Percentiles rank a stretch among this genome's conserved stretches.
phyloP scores from a whole-genome alignment of 1,140 invertebrate species.

The Vanessa tameamea region DNA sequence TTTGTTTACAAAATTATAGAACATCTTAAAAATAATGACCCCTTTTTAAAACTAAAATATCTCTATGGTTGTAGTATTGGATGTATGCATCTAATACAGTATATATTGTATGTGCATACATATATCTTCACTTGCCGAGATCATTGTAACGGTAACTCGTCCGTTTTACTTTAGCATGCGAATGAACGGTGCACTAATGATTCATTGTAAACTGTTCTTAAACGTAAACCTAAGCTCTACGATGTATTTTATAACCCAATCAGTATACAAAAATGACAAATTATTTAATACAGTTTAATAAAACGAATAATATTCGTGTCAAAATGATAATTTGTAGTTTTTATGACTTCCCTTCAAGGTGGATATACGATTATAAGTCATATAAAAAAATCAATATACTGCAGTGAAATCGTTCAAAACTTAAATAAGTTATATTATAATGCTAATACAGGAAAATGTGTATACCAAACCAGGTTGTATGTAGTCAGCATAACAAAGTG shows the following conservation, averaged over 20 bases:
- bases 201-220: conserved; percentile 17
- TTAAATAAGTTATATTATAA: neutral
- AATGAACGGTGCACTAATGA: conserved; percentile 27
- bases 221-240: neutral
- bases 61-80: too few relatives aligned
- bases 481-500: conserved; percentile 39
- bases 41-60: too few relatives aligned
- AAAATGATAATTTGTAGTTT: too few relatives aligned
- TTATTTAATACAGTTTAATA: too few relatives aligned
- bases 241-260: too few relatives aligned
- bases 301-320: too few relatives aligned
- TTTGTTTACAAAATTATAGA: too few relatives aligned
- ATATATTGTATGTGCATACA: neutral
- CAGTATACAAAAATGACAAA: too few relatives aligned
- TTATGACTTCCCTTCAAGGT: too few relatives aligned
- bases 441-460: conserved; percentile 8
- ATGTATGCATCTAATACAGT: neutral
- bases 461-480: conserved; percentile 20
- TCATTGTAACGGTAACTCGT: conserved; percentile 24
- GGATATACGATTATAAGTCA: too few relatives aligned
- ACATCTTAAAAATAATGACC: too few relatives aligned
- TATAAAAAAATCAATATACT: neutral
- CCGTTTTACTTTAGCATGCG: conserved; percentile 25
- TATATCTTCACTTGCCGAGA: conserved; percentile 10
- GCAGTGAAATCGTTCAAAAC: neutral